phyloP scores from a whole-genome alignment of 2,113 vertebrate species.

The Circaetus cinerascens region DNA sequence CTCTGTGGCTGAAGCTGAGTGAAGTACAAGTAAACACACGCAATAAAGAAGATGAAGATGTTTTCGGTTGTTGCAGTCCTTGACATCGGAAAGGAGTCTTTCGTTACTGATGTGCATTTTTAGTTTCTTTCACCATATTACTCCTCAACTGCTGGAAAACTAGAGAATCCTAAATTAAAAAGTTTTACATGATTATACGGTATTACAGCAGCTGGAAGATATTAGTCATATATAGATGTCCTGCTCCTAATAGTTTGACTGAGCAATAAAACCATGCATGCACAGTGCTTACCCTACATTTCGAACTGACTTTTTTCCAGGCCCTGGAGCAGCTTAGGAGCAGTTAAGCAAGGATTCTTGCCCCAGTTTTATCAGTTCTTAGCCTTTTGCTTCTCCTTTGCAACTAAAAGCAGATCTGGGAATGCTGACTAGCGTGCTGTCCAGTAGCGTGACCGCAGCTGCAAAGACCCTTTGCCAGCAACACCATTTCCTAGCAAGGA shows the following conservation, averaged over 20 bases:
- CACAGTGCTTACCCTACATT: neutral
- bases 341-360: neutral
- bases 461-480: neutral
- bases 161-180: neutral
- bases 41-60: fast-evolving
- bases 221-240: neutral
- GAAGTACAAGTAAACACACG: neutral
- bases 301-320: neutral
- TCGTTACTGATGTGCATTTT: neutral
- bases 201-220: neutral
- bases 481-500: neutral
- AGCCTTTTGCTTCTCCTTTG: neutral
- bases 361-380: neutral
- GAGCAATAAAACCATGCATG: neutral
- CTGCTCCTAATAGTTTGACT: neutral
- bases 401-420: neutral
- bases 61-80: neutral
- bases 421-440: neutral
- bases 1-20: neutral
- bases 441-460: neutral
- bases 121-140: neutral
- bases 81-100: neutral
- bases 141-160: neutral
- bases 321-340: neutral
- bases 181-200: neutral